Evolutionary conservation across 2,888 invertebrate species (phyloP).

Genomic region (Halocaridina rubra): DNA sequence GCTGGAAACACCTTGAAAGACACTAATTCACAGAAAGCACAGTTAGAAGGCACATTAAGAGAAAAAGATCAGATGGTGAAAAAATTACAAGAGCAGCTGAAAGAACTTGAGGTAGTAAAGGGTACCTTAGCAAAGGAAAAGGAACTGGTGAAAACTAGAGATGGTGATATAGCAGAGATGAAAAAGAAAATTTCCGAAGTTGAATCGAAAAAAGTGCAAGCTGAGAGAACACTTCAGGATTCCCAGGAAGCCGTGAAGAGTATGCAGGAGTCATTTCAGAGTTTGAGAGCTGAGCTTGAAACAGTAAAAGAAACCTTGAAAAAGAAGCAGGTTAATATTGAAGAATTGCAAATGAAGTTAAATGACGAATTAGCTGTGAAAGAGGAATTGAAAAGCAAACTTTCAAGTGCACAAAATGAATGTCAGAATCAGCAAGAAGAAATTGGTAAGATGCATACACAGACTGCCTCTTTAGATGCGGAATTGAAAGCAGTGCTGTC

Average conservation of each 20-base stretch:
- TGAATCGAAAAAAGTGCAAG: conserved; percentile 18
- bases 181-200: conserved; percentile 21
- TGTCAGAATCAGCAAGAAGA: conserved; percentile 11
- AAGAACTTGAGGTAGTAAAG: conserved; percentile 27
- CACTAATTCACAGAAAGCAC: background rate
- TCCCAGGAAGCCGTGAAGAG: conserved; percentile 19
- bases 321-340: conserved; percentile 9
- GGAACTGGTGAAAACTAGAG: conserved; percentile 19
- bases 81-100: conserved; percentile 18
- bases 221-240: conserved; percentile 22
- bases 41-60: conserved; percentile 25
- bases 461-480: background rate
- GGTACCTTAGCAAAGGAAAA: conserved; percentile 23
- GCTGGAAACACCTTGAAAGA: conserved; percentile 37
- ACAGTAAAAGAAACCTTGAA: conserved; percentile 24
- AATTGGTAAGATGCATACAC: conserved; percentile 26
- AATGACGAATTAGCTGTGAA: conserved; percentile 15
- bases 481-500: conserved; percentile 31
- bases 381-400: conserved; percentile 12
- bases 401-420: background rate
- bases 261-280: background rate
- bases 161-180: conserved; percentile 15
- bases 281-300: conserved; percentile 20
- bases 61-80: conserved; percentile 33
- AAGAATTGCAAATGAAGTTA: conserved; percentile 33